A percentile compares a stretch with the other conserved stretches of the same genome.
Evolutionary conservation across 2,797 vertebrate species (phyloP).

Genomic region (Aselliscus stoliczkanus): DNA sequence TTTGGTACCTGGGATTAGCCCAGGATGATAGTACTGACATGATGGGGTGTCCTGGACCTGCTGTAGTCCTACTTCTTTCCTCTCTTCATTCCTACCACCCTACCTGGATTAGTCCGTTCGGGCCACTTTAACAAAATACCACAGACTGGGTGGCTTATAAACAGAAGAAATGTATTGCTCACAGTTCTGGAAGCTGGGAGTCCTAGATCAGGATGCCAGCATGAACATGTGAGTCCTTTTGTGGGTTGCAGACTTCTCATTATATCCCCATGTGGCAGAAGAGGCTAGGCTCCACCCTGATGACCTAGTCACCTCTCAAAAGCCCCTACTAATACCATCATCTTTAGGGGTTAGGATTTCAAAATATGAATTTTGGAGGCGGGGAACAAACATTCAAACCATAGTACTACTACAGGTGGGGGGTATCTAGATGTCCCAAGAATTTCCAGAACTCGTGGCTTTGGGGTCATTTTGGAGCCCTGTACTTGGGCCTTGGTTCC

Average conservation of each 20-base stretch:
- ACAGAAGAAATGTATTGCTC: neutral
- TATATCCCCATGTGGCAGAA: neutral
- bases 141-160: neutral
- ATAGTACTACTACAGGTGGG: neutral
- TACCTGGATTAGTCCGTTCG: neutral
- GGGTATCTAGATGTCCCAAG: neutral
- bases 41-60: fast-evolving
- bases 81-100: neutral
- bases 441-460: neutral
- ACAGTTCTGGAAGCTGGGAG: neutral
- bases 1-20: neutral
- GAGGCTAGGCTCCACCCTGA: neutral
- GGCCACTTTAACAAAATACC: neutral
- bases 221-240: neutral
- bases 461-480: neutral
- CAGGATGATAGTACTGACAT: neutral
- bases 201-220: neutral
- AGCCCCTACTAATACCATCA: neutral
- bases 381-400: neutral
- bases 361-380: neutral
- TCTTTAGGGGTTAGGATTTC: neutral
- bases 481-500: neutral
- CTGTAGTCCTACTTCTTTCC: neutral
- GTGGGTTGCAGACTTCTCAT: neutral
- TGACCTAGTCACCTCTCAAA: neutral